phyloP scores from a whole-genome alignment of 2,113 vertebrate genomes.

The Dascyllus trimaculatus region DNA sequence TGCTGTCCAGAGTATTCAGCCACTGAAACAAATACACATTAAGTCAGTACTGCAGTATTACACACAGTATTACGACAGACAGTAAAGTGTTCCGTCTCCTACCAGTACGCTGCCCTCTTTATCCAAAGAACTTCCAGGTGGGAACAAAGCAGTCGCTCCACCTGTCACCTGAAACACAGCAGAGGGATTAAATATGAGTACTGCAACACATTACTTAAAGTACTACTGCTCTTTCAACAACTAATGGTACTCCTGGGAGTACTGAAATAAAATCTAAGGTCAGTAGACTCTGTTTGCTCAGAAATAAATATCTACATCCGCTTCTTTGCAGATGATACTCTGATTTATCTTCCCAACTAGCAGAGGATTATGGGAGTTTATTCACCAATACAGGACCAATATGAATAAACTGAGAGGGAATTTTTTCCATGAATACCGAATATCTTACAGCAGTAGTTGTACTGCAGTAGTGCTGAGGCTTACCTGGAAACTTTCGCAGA shows the following conservation, averaged over 20 bases:
- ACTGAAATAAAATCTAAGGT: neutral
- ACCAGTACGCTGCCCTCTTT: constrained; percentile 90
- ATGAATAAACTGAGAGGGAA: too few relatives aligned
- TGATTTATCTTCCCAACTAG: neutral
- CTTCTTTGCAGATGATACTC: constrained; percentile 14
- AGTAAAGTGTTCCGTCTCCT: constrained; percentile 40
- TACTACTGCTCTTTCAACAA: neutral
- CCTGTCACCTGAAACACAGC: constrained; percentile 80
- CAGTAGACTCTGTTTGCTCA: neutral
- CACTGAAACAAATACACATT: constrained; percentile 84
- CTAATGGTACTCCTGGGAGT: neutral
- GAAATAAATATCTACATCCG: neutral
- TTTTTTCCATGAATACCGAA: too few relatives aligned
- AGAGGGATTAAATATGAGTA: neutral
- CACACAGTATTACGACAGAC: neutral
- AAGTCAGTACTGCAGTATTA: constrained; percentile 8
- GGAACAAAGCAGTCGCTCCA: constrained; percentile 92
- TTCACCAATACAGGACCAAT: too few relatives aligned
- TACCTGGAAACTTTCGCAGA: constrained; percentile 90
- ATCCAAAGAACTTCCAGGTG: constrained; percentile 91
- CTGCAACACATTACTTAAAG: neutral
- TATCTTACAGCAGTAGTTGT: too few relatives aligned
- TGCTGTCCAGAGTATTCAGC: constrained; percentile 92
- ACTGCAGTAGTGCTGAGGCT: neutral
- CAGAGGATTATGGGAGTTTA: neutral